A percentile compares a stretch with the other conserved stretches of the same genome.
These are phyloP conservation scores for Thrips palmi DNA, from an alignment of 1,140 invertebrate species.

Conservation along the genomic window DNA sequence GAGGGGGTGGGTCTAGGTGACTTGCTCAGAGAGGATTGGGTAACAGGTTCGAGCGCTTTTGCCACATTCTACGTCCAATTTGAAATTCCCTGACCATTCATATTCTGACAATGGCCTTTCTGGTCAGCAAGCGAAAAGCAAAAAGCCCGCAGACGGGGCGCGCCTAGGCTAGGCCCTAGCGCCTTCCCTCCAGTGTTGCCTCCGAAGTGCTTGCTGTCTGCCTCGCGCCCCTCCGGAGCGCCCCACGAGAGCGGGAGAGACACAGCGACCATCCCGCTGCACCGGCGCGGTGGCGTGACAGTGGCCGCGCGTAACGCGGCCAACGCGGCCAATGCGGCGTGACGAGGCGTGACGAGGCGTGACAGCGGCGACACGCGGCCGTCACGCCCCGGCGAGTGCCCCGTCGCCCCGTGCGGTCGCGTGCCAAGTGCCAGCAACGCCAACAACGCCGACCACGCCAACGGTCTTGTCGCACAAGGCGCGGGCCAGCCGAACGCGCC, in stretches of 20 bases:
- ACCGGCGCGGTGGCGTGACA: neutral
- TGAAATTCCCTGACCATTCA: no score
- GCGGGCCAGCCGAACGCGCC: no score
- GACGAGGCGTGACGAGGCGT: neutral
- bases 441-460: no score
- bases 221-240: conserved; percentile 1
- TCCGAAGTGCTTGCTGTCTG: conserved; percentile 9
- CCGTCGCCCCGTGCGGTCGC: conserved; percentile 8
- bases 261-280: conserved; percentile 1
- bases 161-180: neutral
- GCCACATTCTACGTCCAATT: no score
- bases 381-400: conserved; percentile 17
- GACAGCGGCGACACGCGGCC: neutral
- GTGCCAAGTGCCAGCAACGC: conserved; percentile 21
- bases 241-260: neutral
- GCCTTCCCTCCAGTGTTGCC: conserved; percentile 10
- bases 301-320: no score
- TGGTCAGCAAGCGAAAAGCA: no score
- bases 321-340: conserved; percentile 3
- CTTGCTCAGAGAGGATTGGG: no score
- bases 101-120: no score
- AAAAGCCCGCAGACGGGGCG: no score
- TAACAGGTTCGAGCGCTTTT: no score
- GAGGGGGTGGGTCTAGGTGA: no score
- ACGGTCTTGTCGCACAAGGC: no score